Base-by-base conservation (phyloP, 2,113 vertebrate genomes). In the Pica pica region DNA sequence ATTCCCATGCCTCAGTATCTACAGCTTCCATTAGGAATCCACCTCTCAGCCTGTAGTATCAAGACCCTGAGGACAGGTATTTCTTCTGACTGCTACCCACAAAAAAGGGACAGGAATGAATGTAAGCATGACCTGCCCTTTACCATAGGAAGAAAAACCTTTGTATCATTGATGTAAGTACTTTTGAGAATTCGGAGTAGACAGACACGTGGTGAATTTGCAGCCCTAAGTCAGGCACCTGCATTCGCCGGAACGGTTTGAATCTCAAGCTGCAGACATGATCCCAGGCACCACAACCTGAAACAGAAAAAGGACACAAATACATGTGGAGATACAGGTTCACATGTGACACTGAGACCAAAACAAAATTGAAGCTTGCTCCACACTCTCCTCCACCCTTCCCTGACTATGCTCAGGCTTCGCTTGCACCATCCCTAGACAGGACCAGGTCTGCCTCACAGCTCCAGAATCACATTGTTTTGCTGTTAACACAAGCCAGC, bases 231-330 rank as follows among this genome's bases (percentile, higher is more conserved):
- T 31, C 35, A 83, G 31, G 55, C 84, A 99, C 99, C 99, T 99
- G 99, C 99, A 99, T 99, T 96, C 98, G 98, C 82, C 98, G 98
- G 94, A 99, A 99, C 0, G 99, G 97, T 97, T 99, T 99, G 95
- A 93, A 98, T 95, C 99, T 99, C 98, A 99, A 98, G 70, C 97
- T 98, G 95, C 98, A 98, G 90, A 99, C 97, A 9, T 99, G 98
- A 85, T 99, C 98, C 99, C 99, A 99, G 86, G 98, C 99, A 85
- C 99, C 99, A 96, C 99, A 98, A 97, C 98, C 99, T 99, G 93
- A 19, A 80, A 94, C 33, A 91, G 37, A 84, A 79, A 89, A 65
- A 85, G 57, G 11, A 74, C 44, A 87, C 13, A 55, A 27, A 61
- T 6, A 31, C 42, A 33, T 5, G 24, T 5, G 24, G 37, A 35